Evolutionary conservation across 2,888 invertebrate genomes (phyloP).

Genomic region (Brachypterus glaber): DNA sequence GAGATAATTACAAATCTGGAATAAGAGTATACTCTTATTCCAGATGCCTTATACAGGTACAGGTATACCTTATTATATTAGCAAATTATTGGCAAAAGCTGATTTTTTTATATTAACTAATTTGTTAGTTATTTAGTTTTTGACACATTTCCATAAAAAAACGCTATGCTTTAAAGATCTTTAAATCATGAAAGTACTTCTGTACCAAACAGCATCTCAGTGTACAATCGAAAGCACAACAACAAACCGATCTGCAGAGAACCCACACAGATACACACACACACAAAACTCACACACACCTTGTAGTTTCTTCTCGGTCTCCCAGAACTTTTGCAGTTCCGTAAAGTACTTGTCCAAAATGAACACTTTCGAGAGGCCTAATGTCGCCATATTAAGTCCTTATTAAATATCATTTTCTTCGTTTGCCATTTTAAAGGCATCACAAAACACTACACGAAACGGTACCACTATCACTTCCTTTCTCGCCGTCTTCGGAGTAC

Average conservation of each 20-base stretch:
- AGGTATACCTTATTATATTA: too few relatives aligned
- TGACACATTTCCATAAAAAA: too few relatives aligned
- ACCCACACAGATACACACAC: slow-evolving; percentile 7
- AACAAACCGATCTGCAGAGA: slow-evolving; percentile 2
- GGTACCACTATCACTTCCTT: slow-evolving; percentile 4
- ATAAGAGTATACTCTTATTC: too few relatives aligned
- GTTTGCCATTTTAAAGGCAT: slow-evolving; percentile 30
- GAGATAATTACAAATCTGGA: too few relatives aligned
- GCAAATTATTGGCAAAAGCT: too few relatives aligned
- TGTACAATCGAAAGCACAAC: too few relatives aligned
- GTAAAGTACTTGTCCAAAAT: slow-evolving; percentile 96
- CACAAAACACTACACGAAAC: slow-evolving; percentile 20
- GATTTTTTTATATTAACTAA: too few relatives aligned
- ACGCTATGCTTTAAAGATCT: too few relatives aligned
- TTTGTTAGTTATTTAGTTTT: too few relatives aligned
- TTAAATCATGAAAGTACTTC: too few relatives aligned
- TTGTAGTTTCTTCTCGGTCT: slow-evolving; percentile 91
- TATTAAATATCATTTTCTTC: slow-evolving; percentile 26
- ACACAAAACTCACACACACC: slow-evolving; percentile 55
- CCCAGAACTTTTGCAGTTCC: slow-evolving; percentile 93
- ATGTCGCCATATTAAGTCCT: slow-evolving; percentile 70
- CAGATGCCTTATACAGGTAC: too few relatives aligned
- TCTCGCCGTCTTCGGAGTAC: slow-evolving; percentile 21
- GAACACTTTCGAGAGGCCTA: slow-evolving; percentile 94
- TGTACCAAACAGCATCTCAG: too few relatives aligned